Base-by-base conservation (phyloP, 2,113 vertebrate genomes). In the Aegithalos caudatus region DNA sequence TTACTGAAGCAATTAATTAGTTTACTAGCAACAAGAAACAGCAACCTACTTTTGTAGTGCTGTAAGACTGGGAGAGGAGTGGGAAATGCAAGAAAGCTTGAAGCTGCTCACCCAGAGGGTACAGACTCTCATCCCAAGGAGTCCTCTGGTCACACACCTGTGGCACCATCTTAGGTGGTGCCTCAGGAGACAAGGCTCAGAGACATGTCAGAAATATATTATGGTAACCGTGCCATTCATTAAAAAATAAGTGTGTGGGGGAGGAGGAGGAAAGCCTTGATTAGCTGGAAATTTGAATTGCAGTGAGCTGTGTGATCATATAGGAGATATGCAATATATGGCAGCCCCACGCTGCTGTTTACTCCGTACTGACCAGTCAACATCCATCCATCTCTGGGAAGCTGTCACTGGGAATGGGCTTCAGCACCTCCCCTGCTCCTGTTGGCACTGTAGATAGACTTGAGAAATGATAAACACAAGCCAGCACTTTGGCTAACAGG, bases 321-420 rank as follows among this genome's bases (percentile, higher is more conserved):
- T 0, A 1, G 35, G 33, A 28, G 2, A 38, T 14, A 42, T 0
- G 3, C 17, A 60, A 14, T 16, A 24, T 12, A 11, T 12, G 13
- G 37, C 56, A 85, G 50, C 6, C 14, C 7, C 18, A 37, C 4
- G 8, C n/a, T 67, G 13, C 38, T 64, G 12, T 37, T 61, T 47
- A 40, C 50, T 73, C 45, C 74, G 20, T 22, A 6, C 50, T 47
- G 33, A 35, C 6, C 47, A 70, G 56, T 29, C 45, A 78, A 65
- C 2, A 1, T 35, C 19, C 2, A 1, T 35, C 19, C 44, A 64
- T 14, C 42, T 48, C 51, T 81, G n/a, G n/a, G 31, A 66, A 35
- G 14, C 27, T 28, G 1, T 15, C 3, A 2, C 51, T 61, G 48
- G n/a, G 12, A 67, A 72, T 5, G 29, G 21, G 3, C 80, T 71